These are phyloP conservation scores for Brachionus manjavacas DNA, from an alignment of 1,140 invertebrate species.

Conservation along the genomic window DNA sequence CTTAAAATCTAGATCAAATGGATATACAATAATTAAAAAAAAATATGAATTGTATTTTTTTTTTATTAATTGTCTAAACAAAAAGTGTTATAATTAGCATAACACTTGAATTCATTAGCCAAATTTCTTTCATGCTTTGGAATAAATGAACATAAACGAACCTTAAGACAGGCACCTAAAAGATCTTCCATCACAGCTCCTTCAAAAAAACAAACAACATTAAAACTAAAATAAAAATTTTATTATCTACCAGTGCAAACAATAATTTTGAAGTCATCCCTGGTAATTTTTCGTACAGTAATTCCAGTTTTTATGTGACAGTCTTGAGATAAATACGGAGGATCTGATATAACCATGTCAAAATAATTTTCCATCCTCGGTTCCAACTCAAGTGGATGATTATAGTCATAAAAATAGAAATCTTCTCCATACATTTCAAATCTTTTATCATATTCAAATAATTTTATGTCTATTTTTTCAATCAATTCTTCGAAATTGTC, in stretches of 20 bases:
- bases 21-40: neutral
- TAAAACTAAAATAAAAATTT: slow-evolving; percentile 4
- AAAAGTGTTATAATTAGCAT: slow-evolving; percentile 71
- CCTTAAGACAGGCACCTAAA: slow-evolving; percentile 64
- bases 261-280: slow-evolving; percentile 68
- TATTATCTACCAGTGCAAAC: slow-evolving; percentile 74
- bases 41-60: neutral
- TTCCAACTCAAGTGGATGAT: slow-evolving; percentile 69
- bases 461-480: slow-evolving; percentile 46
- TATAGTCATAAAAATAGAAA: slow-evolving; percentile 84
- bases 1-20: neutral
- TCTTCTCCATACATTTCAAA: slow-evolving; percentile 74
- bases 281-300: slow-evolving; percentile 72
- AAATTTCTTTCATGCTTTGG: slow-evolving; percentile 80
- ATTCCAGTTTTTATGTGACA: slow-evolving; percentile 76
- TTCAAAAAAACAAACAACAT: slow-evolving; percentile 55
- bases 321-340: slow-evolving; percentile 86
- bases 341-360: slow-evolving; percentile 83
- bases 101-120: slow-evolving; percentile 85
- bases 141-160: slow-evolving; percentile 66
- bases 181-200: slow-evolving; percentile 71
- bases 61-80: slow-evolving; percentile 18
- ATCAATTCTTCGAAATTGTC: slow-evolving; percentile 44
- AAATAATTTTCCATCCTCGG: slow-evolving; percentile 63
- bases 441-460: slow-evolving; percentile 68